Evolutionary conservation across 1,140 invertebrate genomes (phyloP).

Genomic region (Meloidogyne exigua): DNA sequence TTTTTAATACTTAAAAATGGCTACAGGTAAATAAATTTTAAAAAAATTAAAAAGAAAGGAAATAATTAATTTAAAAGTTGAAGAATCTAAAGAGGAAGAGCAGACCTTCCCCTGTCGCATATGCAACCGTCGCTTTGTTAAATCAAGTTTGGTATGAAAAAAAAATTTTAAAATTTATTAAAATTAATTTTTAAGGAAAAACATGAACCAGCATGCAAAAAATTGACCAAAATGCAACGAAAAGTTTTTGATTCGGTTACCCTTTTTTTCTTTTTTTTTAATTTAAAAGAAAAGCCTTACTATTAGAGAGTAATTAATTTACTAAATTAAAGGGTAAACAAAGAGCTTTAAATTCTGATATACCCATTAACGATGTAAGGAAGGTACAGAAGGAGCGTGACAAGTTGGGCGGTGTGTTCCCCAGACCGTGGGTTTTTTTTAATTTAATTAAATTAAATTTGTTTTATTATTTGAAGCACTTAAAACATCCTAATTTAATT

Average conservation of each 20-base stretch:
- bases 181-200: conserved; percentile 40
- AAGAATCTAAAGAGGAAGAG: conserved; percentile 31
- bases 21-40: background rate
- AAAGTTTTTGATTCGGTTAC: conserved; percentile 54
- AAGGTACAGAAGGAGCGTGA: conserved; percentile 53
- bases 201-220: conserved; percentile 54
- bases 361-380: conserved; percentile 43
- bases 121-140: conserved; percentile 47
- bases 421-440: conserved; percentile 63
- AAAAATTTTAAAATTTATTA: background rate
- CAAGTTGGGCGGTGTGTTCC: conserved; percentile 44
- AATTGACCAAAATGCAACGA: conserved; percentile 49
- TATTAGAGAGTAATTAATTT: background rate
- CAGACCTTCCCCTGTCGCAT: conserved; percentile 48
- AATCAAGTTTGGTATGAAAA: conserved; percentile 44
- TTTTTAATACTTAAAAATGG: background rate
- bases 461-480: too few relatives aligned
- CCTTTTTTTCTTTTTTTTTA: background rate
- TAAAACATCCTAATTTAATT: background rate
- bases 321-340: conserved; percentile 43
- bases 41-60: background rate
- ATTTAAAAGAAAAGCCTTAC: background rate
- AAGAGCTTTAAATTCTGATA: conserved; percentile 44
- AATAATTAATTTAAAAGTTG: background rate
- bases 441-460: too few relatives aligned